Conservation (phyloP, 2,888 invertebrate genomes). For the Marasmarcha lunaedactyla region DNA sequence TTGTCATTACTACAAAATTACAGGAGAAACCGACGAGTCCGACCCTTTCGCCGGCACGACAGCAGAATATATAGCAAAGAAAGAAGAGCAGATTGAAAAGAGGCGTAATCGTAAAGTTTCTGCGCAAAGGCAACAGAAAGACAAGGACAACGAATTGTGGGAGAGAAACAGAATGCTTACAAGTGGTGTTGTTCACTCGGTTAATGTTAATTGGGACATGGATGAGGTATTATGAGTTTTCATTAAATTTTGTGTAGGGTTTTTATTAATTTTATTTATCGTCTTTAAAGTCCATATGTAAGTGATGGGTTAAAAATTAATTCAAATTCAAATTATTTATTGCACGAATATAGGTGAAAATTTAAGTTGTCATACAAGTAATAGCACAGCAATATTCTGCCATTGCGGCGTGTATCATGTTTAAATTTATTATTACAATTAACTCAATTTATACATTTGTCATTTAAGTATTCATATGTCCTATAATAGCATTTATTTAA, state of each 20-base stretch:
- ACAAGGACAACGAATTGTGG: constrained; percentile 99
- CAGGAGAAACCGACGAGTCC: constrained; percentile 88
- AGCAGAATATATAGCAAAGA: constrained; percentile 92
- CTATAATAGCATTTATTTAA: too few relatives aligned
- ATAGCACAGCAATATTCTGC: too few relatives aligned
- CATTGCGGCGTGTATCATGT: too few relatives aligned
- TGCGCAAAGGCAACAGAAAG: constrained; percentile 95
- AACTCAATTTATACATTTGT: too few relatives aligned
- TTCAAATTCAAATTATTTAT: too few relatives aligned
- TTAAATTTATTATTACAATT: too few relatives aligned
- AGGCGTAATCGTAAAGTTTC: constrained; percentile 92
- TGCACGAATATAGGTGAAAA: too few relatives aligned
- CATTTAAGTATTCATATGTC: too few relatives aligned
- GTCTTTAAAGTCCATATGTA: not conserved
- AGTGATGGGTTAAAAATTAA: too few relatives aligned
- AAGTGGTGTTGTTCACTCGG: constrained; percentile 91
- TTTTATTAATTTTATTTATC: not conserved
- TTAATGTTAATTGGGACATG: constrained; percentile 90
- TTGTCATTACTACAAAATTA: too few relatives aligned
- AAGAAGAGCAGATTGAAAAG: constrained; percentile 93
- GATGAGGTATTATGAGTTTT: constrained; percentile 75
- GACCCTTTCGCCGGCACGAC: constrained; percentile 93
- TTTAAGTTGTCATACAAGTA: too few relatives aligned
- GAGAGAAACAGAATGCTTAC: constrained; percentile 98
- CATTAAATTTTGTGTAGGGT: constrained; percentile 1